Conservation (phyloP, 2,797 vertebrate species). For the Galago senegalensis region DNA sequence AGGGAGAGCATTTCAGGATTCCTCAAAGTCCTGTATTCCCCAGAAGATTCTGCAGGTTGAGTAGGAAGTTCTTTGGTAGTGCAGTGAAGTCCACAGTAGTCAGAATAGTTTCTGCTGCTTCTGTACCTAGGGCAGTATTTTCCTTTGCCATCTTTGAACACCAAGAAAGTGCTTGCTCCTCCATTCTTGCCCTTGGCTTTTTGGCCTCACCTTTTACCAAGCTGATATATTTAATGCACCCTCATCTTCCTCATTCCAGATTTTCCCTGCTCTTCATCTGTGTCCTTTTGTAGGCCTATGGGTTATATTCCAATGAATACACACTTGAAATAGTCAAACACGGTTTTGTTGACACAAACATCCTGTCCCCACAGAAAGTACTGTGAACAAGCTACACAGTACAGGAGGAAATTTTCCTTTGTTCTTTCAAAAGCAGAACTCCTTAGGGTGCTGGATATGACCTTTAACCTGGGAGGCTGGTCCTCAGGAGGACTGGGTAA, state of each 20-base stretch:
- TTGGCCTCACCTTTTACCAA: neutral
- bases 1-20: neutral
- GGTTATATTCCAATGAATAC: neutral
- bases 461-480: neutral
- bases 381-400: neutral
- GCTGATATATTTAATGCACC: neutral
- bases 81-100: neutral
- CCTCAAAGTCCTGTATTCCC: neutral
- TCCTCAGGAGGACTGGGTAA: neutral
- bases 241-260: neutral
- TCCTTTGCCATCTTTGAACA: neutral
- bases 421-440: conserved; percentile 45
- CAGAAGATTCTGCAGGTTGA: neutral
- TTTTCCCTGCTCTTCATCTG: neutral
- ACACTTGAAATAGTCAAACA: conserved; percentile 4
- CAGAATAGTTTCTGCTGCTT: neutral
- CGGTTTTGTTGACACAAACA: neutral
- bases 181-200: neutral
- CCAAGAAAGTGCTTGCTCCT: neutral
- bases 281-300: neutral
- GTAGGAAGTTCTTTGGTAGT: neutral
- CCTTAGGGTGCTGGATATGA: neutral
- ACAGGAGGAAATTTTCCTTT: neutral
- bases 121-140: neutral
- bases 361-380: conserved; percentile 21